phyloP scores from a whole-genome alignment of 2,888 invertebrate species.

The Erebia ligea region DNA sequence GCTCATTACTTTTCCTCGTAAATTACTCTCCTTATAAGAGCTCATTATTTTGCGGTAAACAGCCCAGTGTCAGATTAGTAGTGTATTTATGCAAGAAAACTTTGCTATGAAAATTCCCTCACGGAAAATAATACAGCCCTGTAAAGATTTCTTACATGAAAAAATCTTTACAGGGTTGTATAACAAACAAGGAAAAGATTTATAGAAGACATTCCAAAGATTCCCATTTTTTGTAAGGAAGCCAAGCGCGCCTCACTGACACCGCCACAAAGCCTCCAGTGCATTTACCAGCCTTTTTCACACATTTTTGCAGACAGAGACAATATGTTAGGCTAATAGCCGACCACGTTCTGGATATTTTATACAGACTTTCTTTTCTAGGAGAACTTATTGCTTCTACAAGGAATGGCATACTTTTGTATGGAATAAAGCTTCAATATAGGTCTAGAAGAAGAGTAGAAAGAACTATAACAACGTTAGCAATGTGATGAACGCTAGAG shows the following conservation, averaged over 20 bases:
- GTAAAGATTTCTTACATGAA: background rate
- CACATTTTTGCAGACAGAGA: slow-evolving; percentile 11
- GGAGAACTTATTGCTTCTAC: slow-evolving; percentile 4
- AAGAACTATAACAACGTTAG: background rate
- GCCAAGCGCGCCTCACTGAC: slow-evolving; percentile 3
- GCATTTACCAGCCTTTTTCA: slow-evolving; percentile 12
- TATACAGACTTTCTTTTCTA: slow-evolving; percentile 15
- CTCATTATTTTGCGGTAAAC: background rate
- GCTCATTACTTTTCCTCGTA: too few relatives aligned
- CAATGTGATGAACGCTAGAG: background rate
- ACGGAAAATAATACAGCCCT: background rate
- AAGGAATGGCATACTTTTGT: background rate
- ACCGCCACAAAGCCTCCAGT: slow-evolving; percentile 8
- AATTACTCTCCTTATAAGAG: too few relatives aligned
- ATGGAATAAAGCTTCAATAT: background rate
- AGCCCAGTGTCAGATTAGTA: background rate
- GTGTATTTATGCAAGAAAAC: background rate
- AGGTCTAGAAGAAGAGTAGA: background rate
- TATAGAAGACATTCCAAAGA: slow-evolving; percentile 6
- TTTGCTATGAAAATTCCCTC: background rate
- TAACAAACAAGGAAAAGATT: background rate
- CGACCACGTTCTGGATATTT: slow-evolving; percentile 25
- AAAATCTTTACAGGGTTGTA: too few relatives aligned
- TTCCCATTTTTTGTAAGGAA: slow-evolving; percentile 8
- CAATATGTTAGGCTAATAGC: slow-evolving; percentile 26